A percentile compares a stretch with the other conserved stretches of the same genome.
Conservation (phyloP, 2,888 invertebrate genomes). For the Rhagonycha lutea region DNA sequence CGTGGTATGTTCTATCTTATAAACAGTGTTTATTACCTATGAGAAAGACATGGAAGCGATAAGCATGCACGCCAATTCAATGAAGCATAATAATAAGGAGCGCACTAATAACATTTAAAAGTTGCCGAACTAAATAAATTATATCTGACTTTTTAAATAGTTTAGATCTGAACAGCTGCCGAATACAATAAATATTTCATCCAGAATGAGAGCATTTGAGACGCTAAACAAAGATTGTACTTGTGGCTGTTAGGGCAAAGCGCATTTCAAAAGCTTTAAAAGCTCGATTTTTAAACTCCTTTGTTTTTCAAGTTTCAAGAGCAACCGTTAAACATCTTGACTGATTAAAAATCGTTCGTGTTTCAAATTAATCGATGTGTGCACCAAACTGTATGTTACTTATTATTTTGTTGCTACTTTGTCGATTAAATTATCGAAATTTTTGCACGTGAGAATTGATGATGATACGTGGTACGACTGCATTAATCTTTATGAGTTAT, state of each 20-base stretch:
- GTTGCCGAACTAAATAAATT: conserved; percentile 4
- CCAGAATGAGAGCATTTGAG: conserved; percentile 22
- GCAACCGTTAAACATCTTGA: conserved; percentile 28
- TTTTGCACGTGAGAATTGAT: not conserved
- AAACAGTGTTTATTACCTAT: not conserved
- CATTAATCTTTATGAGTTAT: not conserved
- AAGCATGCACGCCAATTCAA: not conserved
- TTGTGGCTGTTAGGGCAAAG: conserved; percentile 12
- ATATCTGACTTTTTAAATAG: conserved; percentile 28
- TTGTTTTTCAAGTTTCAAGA: conserved; percentile 19
- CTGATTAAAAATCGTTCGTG: conserved; percentile 2
- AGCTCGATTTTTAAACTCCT: conserved; percentile 21
- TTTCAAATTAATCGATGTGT: not conserved
- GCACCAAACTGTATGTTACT: not conserved
- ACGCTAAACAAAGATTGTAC: conserved; percentile 26
- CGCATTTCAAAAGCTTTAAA: conserved; percentile 15
- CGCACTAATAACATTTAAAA: not conserved
- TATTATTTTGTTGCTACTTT: not conserved
- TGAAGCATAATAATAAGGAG: not conserved
- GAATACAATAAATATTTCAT: conserved; percentile 29
- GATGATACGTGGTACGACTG: not conserved
- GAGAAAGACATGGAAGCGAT: not conserved
- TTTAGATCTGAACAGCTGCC: conserved; percentile 22
- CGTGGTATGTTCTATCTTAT: conserved; percentile 4
- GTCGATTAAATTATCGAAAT: not conserved